phyloP scores from a whole-genome alignment of 2,113 vertebrate genomes.

The Siniperca chuatsi region DNA sequence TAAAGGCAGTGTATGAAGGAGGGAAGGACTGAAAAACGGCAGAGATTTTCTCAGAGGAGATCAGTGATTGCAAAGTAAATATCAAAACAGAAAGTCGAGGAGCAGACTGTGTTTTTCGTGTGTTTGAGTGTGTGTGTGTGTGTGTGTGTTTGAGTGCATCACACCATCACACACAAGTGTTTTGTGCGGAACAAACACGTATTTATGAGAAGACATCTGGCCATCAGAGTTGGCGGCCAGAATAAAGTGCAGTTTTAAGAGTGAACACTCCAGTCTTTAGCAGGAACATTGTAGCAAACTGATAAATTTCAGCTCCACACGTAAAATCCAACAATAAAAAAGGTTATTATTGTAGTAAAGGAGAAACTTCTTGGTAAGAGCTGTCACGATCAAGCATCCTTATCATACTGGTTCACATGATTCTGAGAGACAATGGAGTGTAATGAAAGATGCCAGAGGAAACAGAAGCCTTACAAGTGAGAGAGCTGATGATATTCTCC shows the following conservation, averaged over 20 bases:
- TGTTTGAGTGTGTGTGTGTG: constrained; percentile 19
- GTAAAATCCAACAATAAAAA: background rate
- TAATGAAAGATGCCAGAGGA: constrained; percentile 26
- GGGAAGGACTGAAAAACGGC: background rate
- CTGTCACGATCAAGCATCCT: background rate
- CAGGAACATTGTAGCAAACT: background rate
- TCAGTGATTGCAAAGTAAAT: constrained; percentile 32
- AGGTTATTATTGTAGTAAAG: background rate
- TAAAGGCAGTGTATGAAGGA: background rate
- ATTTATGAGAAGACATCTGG: constrained; percentile 59
- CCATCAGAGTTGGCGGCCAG: constrained; percentile 14
- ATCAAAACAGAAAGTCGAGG: constrained; percentile 12
- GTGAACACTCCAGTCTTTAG: background rate
- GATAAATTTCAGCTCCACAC: background rate
- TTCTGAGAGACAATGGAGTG: background rate
- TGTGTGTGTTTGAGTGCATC: background rate
- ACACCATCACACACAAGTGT: constrained; percentile 45
- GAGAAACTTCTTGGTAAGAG: background rate
- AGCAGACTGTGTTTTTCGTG: background rate
- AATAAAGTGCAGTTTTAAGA: constrained; percentile 25
- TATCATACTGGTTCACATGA: background rate
- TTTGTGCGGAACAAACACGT: constrained; percentile 32
- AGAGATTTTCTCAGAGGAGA: constrained; percentile 31
- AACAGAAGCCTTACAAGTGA: background rate
- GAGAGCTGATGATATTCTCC: constrained; percentile 9